Base-by-base conservation (phyloP, 2,113 vertebrate species). In the Phalacrocorax brasilianus region DNA sequence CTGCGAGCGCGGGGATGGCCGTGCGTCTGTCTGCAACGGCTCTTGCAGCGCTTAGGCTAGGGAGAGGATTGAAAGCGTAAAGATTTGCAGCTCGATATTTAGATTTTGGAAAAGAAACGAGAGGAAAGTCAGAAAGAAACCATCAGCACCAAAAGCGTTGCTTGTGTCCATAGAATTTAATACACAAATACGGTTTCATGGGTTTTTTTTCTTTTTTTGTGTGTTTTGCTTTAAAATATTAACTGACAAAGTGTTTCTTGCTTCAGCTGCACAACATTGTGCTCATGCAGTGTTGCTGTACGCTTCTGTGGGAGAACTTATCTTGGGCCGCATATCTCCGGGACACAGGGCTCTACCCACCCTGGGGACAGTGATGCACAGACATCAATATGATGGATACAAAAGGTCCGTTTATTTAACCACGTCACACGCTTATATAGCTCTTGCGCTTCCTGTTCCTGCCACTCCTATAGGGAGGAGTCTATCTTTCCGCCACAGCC, bases 11-110 rank as follows among this genome's bases (percentile, higher is more conserved):
- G 1, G 32, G 19, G 28, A 10, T 14, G 19, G 20, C 8, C 14
- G 67, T n/a, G 38, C 13, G 28, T 32, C 5, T 1, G 14, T 44
- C 42, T 1, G 18, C 38, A 38, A 38, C 38, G 38, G 38, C 38
- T 47, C 49, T 3, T 38, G 38, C 53, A 12, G 42, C 8, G 1
- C 24, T 49, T 2, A 2, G 6, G 13, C 4, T 30, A 11, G 22
- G 27, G 7, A 40, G 6, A 33, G n/a, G n/a, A 12, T 12, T 15
- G 15, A 42, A 47, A 52, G 14, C 8, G 0, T 7, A 24, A 13
- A 47, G 28, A 26, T 35, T 33, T 71, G 44, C 62, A 76, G 22
- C 38, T 42, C 2, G 4, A 2, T n/a, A 8, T 26, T 32, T 22
- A 40, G n/a, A 17, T 33, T 77, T 66, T 19, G 11, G 22, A 8